Percentiles rank a stretch among this genome's conserved stretches.
phyloP scores from a whole-genome alignment of 2,113 vertebrate genomes.

The Electrona antarctica region DNA sequence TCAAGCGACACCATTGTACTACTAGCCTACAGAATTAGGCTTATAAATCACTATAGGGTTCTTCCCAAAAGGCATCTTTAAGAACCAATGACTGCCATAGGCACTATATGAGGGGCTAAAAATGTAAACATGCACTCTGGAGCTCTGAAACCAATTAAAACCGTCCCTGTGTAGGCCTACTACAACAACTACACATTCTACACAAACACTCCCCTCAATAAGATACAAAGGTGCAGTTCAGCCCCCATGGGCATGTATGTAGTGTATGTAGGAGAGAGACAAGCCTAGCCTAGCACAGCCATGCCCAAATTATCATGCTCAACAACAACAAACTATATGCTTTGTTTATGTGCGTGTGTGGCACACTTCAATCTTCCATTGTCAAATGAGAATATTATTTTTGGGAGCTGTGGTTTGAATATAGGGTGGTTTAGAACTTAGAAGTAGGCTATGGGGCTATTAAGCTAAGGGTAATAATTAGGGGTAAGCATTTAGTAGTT shows the following conservation, averaged over 20 bases:
- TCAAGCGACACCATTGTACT: no score
- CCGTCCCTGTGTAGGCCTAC: no score
- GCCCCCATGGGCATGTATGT: constrained; percentile 12
- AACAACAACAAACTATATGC: background rate
- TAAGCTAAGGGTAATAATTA: background rate
- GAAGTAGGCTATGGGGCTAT: background rate
- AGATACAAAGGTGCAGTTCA: background rate
- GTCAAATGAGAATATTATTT: no score
- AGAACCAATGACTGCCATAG: background rate
- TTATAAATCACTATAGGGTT: background rate
- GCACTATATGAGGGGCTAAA: background rate
- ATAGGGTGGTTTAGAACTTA: background rate
- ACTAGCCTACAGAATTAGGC: no score
- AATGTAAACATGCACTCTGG: constrained; percentile 14
- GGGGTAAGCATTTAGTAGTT: constrained; percentile 3
- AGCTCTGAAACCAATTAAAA: background rate
- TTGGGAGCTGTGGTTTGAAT: no score
- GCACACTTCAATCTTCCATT: no score
- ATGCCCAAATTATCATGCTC: constrained; percentile 13
- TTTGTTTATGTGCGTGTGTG: background rate
- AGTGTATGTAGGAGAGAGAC: constrained; percentile 18
- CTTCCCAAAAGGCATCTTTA: background rate
- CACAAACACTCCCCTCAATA: constrained; percentile 39
- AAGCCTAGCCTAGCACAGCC: constrained; percentile 32
- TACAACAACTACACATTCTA: background rate